A percentile compares a stretch with the other conserved stretches of the same genome.
phyloP scores from a whole-genome alignment of 2,888 invertebrate genomes.

The Metellina segmentata region DNA sequence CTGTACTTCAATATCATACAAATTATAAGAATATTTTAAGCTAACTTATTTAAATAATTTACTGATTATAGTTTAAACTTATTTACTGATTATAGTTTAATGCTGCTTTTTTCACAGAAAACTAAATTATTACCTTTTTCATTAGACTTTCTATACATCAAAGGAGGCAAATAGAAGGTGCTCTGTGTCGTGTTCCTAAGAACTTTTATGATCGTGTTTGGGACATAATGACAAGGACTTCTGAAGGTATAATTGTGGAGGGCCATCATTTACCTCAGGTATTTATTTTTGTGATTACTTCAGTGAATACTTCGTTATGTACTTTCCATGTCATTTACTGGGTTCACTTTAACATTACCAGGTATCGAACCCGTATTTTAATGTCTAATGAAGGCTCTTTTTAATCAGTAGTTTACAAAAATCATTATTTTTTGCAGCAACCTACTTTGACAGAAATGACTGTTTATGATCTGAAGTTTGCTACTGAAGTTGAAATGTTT shows the following conservation, averaged over 20 bases:
- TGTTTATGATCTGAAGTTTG: constrained; percentile 96
- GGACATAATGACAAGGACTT: constrained; percentile 94
- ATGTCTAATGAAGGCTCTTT: too few species aligned
- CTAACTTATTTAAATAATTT: too few species aligned
- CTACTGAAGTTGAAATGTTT: constrained; percentile 93
- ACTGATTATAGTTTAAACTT: too few species aligned
- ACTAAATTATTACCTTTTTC: neutral
- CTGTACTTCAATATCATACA: too few species aligned
- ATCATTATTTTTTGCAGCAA: constrained; percentile 82
- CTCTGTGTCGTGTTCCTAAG: constrained; percentile 95
- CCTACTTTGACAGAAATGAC: constrained; percentile 98
- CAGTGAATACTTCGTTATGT: neutral
- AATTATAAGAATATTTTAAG: too few species aligned
- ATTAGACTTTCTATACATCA: constrained; percentile 83
- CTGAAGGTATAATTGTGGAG: constrained; percentile 93
- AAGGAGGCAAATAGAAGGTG: constrained; percentile 95
- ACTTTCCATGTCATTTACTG: neutral
- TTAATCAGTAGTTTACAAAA: too few species aligned
- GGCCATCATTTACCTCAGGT: constrained; percentile 92
- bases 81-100: too few species aligned
- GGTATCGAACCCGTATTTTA: too few species aligned
- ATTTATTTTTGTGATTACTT: neutral
- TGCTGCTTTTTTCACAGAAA: too few species aligned
- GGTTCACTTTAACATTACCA: too few species aligned
- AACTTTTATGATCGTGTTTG: constrained; percentile 98